Percentiles rank a stretch among this genome's conserved stretches.
phyloP scores from a whole-genome alignment of 35 echinoderm and acorn worm genomes.

The Patiria miniata region DNA sequence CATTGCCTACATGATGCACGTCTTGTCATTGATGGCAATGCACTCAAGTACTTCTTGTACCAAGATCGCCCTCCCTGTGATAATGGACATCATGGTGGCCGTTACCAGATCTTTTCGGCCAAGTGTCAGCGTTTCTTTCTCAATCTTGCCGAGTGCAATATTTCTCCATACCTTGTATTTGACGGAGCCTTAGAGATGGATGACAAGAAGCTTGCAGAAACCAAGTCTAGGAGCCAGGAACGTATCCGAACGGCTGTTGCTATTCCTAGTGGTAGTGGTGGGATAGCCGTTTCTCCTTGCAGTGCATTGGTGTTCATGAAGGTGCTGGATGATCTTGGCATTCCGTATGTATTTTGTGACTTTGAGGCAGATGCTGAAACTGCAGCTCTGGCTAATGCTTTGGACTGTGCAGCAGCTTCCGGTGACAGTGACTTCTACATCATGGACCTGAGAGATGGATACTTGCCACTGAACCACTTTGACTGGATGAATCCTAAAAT shows the following conservation, averaged over 20 bases:
- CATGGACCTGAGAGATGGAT: conserved; percentile 79
- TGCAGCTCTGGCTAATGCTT: conserved; percentile 69
- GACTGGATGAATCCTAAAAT: conserved; percentile 59
- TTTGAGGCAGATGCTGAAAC: conserved; percentile 98
- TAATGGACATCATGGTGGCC: conserved; percentile 79
- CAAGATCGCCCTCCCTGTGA: conserved; percentile 24
- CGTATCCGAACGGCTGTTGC: conserved; percentile 45
- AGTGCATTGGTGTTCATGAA: conserved; percentile 51
- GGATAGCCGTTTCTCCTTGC: conserved; percentile 56
- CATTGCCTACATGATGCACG: conserved; percentile 61
- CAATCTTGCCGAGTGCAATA: conserved; percentile 63
- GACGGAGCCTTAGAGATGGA: conserved; percentile 84
- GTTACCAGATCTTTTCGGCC: conserved; percentile 56
- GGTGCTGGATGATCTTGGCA: conserved; percentile 52
- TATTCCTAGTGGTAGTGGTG: conserved; percentile 42
- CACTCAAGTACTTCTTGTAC: conserved; percentile 25
- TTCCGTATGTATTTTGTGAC: conserved; percentile 75
- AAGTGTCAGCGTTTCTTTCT: conserved; percentile 58
- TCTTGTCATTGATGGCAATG: conserved; percentile 84
- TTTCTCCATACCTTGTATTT: conserved; percentile 72
- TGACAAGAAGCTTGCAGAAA: conserved; percentile 79
- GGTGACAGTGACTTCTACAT: conserved; percentile 92
- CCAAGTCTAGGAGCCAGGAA: conserved; percentile 54
- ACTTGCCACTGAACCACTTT: conserved; percentile 70
- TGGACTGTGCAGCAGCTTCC: conserved; percentile 63